Evolutionary conservation across 2,113 vertebrate genomes (phyloP), one percentile per base, ranked within the genome.

Genomic region (Phoxinus phoxinus): DNA sequence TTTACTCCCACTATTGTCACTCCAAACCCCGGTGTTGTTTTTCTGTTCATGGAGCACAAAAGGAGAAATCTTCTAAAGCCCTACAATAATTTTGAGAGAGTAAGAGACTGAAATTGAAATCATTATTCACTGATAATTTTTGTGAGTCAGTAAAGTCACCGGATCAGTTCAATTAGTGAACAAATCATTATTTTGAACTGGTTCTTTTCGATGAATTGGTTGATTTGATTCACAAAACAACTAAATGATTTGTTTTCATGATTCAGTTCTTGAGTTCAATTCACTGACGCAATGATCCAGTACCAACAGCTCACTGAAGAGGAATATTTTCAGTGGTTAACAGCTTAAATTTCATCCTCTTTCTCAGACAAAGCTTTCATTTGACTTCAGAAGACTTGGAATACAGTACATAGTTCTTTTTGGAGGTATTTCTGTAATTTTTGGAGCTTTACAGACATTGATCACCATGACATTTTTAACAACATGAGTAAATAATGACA

Each of bases 381-480:
- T 46, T 25, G 41, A 74, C 1, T 74, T 8, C 72, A 46, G 41
- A 27, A 74, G n/a, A 8, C 37, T 46, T 46, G 23, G 11, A 27
- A 25, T 74, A 74, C 72, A 74, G 41, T 74, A 74, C 6, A 12
- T 73, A 25, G 41, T 23, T n/a, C 21, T 72, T 23, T 71, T 44
- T 44, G 4, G 69, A 72, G 35, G 69, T 72, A 72, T 72, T 44
- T 72, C 10, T 72, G 23, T 74, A 12, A 46, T 48, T 74, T 74
- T 27, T 48, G 13, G 41, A 74, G 37, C 21, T 41, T 12, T 10
- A 8, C 23, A 25, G 35, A 37, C 32, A 21, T 30, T 61, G 58
- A 9, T 61, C 58, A 61, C 23, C 7, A 61, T 61, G 8, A 72
- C 35, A 72, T 41, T 73, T 1, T 73, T 25, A 48, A 46, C 19